Evolutionary conservation across 2,888 invertebrate species (phyloP).

Genomic region (Cephus spinipes): DNA sequence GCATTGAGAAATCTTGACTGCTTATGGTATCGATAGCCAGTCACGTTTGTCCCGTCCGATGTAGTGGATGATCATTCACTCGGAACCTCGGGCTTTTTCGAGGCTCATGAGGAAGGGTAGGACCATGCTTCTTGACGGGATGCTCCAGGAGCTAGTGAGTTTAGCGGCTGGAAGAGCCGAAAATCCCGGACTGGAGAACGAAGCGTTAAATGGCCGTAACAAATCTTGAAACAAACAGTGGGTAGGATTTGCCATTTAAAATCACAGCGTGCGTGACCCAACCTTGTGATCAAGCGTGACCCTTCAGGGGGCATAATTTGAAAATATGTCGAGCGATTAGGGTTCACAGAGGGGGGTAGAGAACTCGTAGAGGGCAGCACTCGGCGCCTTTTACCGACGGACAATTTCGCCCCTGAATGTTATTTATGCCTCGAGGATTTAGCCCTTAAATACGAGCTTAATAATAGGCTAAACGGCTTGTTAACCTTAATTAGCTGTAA

Average conservation of each 20-base stretch:
- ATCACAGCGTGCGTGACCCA: conserved; percentile 51
- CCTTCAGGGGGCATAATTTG: conserved; percentile 45
- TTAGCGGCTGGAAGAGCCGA: too few relatives aligned
- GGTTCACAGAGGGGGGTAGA: conserved; percentile 27
- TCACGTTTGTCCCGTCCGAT: too few relatives aligned
- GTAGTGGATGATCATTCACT: too few relatives aligned
- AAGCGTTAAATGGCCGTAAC: conserved; percentile 36
- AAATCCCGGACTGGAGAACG: neutral
- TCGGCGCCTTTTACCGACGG: conserved; percentile 14
- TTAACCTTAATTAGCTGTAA: conserved; percentile 62
- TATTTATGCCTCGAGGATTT: conserved; percentile 54
- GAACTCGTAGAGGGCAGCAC: conserved; percentile 9
- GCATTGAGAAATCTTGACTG: too few relatives aligned
- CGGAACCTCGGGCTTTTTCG: too few relatives aligned
- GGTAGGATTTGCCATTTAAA: conserved; percentile 54
- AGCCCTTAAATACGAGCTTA: conserved; percentile 49
- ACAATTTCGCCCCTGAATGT: conserved; percentile 14
- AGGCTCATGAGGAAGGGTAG: too few relatives aligned
- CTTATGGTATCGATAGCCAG: too few relatives aligned
- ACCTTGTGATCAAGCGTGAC: conserved; percentile 1
- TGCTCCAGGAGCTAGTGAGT: too few relatives aligned
- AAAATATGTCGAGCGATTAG: conserved; percentile 56
- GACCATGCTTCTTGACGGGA: too few relatives aligned
- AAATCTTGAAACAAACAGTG: conserved; percentile 54
- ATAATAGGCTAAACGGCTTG: conserved; percentile 60